These are phyloP conservation scores for Sminthurinus aureus DNA, from an alignment of 2,888 invertebrate genomes.

Conservation along the genomic window DNA sequence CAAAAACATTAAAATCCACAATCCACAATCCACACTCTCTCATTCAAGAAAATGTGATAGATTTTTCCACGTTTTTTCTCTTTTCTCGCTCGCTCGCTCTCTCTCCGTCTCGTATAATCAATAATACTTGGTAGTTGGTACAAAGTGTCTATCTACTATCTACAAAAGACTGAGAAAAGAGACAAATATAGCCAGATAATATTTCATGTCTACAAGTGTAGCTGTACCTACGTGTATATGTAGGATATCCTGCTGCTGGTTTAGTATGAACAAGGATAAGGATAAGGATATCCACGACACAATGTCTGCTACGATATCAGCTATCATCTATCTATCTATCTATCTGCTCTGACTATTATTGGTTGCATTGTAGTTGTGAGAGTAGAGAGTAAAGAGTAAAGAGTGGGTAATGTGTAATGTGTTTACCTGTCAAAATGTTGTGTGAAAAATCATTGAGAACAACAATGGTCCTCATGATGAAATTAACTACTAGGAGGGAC, in stretches of 20 bases:
- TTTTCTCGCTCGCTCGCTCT: too few species aligned
- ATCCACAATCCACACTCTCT: not conserved
- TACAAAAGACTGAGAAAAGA: too few species aligned
- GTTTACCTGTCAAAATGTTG: slow-evolving; percentile 58
- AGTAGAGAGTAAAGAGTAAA: slow-evolving; percentile 40
- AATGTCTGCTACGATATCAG: too few species aligned
- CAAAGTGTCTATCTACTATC: too few species aligned
- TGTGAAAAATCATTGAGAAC: slow-evolving; percentile 54
- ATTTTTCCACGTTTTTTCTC: too few species aligned
- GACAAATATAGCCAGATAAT: slow-evolving; percentile 33
- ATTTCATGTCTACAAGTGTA: slow-evolving; percentile 57
- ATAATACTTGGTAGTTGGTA: too few species aligned
- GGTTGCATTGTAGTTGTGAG: not conserved
- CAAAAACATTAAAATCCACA: not conserved
- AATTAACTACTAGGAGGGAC: slow-evolving; percentile 23
- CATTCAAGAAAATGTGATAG: too few species aligned
- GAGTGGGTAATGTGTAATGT: slow-evolving; percentile 57
- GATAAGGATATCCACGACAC: too few species aligned
- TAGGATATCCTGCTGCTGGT: too few species aligned
- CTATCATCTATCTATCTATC: slow-evolving; percentile 3
- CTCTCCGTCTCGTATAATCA: too few species aligned
- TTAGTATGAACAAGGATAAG: too few species aligned
- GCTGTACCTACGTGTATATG: not conserved
- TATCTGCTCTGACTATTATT: not conserved
- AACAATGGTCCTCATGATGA: slow-evolving; percentile 44